Conservation (phyloP, 2,888 invertebrate genomes). For the Clusia tigrina region DNA sequence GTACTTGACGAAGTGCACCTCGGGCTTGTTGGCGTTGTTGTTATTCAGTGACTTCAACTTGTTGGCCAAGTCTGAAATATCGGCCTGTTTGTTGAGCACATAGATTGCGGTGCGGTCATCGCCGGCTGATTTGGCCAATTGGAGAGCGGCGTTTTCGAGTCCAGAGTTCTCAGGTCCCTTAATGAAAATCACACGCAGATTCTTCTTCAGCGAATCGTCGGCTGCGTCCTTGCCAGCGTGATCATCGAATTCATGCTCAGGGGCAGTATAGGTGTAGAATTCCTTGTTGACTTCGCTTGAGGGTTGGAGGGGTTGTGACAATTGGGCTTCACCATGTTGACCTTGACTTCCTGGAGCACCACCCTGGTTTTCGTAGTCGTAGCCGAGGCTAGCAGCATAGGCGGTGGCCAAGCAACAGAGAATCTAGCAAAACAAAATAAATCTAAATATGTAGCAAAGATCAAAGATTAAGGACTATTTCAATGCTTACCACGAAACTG, state of each 20-base stretch:
- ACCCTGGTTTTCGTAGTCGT: constrained; percentile 35
- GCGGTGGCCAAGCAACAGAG: constrained; percentile 38
- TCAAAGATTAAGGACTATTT: too few species aligned
- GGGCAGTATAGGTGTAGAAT: constrained; percentile 54
- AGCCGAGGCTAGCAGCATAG: constrained; percentile 38
- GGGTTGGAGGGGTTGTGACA: too few species aligned
- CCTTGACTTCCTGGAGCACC: background rate
- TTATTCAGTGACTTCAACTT: constrained; percentile 40
- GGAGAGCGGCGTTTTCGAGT: constrained; percentile 47
- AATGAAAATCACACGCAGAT: constrained; percentile 58
- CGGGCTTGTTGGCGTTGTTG: constrained; percentile 45
- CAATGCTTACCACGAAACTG: too few species aligned
- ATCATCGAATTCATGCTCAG: constrained; percentile 52
- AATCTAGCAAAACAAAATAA: too few species aligned
- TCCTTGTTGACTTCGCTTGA: constrained; percentile 56
- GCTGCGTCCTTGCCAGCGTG: constrained; percentile 41
- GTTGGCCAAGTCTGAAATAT: constrained; percentile 45
- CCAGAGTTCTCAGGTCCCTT: constrained; percentile 57
- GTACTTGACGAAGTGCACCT: constrained; percentile 58
- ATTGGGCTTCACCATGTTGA: too few species aligned
- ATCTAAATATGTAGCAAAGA: too few species aligned
- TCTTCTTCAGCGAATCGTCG: constrained; percentile 49
- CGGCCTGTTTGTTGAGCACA: constrained; percentile 54
- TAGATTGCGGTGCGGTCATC: constrained; percentile 58
- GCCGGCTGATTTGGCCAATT: constrained; percentile 49